Evolutionary conservation across 2,888 invertebrate genomes (phyloP).

Genomic region (Standfussiana lucernea): DNA sequence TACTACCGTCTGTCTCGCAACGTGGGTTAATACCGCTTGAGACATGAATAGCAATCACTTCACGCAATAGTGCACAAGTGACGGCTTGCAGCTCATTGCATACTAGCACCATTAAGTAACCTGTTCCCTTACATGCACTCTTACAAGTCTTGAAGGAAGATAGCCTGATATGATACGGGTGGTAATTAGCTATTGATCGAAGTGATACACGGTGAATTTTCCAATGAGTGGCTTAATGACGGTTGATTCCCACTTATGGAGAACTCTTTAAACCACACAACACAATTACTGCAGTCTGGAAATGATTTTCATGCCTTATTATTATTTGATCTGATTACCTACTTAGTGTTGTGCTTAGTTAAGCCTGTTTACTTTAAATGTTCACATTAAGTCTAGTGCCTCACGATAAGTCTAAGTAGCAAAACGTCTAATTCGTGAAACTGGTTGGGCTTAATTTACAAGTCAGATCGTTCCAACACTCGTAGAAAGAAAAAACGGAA

Average conservation of each 20-base stretch:
- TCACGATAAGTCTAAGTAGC: not conserved
- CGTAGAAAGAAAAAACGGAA: too few relatives aligned
- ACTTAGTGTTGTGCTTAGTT: not conserved
- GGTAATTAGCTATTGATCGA: slow-evolving; percentile 17
- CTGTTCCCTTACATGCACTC: slow-evolving; percentile 41
- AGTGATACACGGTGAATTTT: slow-evolving; percentile 5
- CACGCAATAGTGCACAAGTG: slow-evolving; percentile 66
- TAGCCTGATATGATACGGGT: slow-evolving; percentile 23
- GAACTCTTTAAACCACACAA: not conserved
- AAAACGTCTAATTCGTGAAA: not conserved
- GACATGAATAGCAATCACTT: slow-evolving; percentile 68
- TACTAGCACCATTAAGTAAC: slow-evolving; percentile 59
- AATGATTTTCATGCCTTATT: not conserved
- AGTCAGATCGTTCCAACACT: too few relatives aligned
- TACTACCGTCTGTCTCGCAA: slow-evolving; percentile 41
- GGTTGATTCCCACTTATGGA: not conserved
- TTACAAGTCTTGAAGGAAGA: slow-evolving; percentile 20
- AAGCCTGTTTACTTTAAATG: not conserved
- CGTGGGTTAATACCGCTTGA: slow-evolving; percentile 64
- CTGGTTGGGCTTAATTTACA: not conserved
- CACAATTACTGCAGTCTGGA: too few relatives aligned
- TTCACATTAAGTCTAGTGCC: not conserved
- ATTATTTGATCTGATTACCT: not conserved
- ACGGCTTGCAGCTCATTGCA: slow-evolving; percentile 63
- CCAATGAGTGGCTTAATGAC: not conserved